Evolutionary conservation across 2,888 invertebrate genomes (phyloP).

Genomic region (Crioceris asparagi): DNA sequence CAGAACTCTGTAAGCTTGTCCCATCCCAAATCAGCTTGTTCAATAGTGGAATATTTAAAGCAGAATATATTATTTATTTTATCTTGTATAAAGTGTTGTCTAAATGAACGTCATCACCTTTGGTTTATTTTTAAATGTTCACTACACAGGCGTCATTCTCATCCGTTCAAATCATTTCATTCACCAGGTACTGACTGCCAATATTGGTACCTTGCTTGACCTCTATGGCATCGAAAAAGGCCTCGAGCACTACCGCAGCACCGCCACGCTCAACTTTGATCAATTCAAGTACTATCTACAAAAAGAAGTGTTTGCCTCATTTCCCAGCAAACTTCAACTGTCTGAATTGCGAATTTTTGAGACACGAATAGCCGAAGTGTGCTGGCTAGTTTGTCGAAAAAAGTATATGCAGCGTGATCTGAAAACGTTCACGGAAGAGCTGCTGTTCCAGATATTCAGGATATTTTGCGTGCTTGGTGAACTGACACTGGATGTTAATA

Average conservation of each 20-base stretch:
- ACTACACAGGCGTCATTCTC: too few relatives aligned
- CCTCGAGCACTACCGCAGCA: slow-evolving; percentile 64
- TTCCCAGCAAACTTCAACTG: slow-evolving; percentile 49
- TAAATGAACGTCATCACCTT: too few relatives aligned
- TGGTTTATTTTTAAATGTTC: too few relatives aligned
- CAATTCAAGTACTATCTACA: slow-evolving; percentile 66
- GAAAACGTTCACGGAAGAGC: slow-evolving; percentile 51
- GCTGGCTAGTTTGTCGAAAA: slow-evolving; percentile 71
- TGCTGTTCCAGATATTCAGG: slow-evolving; percentile 62
- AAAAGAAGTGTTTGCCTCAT: slow-evolving; percentile 60
- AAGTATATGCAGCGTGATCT: slow-evolving; percentile 49
- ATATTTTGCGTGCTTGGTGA: slow-evolving; percentile 72
- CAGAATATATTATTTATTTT: too few relatives aligned
- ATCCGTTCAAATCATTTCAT: too few relatives aligned
- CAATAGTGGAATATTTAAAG: too few relatives aligned
- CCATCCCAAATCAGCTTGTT: too few relatives aligned
- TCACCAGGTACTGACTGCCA: slow-evolving; percentile 65
- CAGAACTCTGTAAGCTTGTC: too few relatives aligned
- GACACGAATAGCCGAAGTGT: slow-evolving; percentile 61
- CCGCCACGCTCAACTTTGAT: slow-evolving; percentile 57
- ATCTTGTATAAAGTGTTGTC: too few relatives aligned
- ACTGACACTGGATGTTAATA: slow-evolving; percentile 48
- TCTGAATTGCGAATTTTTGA: slow-evolving; percentile 50
- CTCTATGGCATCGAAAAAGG: slow-evolving; percentile 70
- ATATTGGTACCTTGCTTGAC: slow-evolving; percentile 67